A percentile compares a stretch with the other conserved stretches of the same genome.
phyloP scores from a whole-genome alignment of 1,140 invertebrate genomes.

The Drosophila setifemur region DNA sequence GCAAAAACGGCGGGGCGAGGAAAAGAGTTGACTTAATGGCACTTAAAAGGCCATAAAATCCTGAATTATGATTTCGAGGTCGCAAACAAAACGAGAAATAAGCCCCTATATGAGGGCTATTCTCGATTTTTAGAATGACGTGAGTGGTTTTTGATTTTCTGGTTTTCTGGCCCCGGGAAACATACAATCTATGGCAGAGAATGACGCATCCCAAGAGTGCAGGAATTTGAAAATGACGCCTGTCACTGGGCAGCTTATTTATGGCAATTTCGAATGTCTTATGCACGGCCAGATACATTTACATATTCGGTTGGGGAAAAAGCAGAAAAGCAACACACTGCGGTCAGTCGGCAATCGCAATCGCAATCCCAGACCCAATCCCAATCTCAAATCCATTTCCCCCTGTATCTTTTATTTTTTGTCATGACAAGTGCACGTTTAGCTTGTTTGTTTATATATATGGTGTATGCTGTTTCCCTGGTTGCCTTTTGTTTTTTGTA shows the following conservation, averaged over 20 bases:
- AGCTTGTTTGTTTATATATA: conserved; percentile 35
- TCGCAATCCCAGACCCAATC: conserved; percentile 19
- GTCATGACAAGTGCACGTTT: conserved; percentile 44
- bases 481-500: conserved; percentile 45
- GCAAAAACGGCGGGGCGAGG: conserved; percentile 9
- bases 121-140: conserved; percentile 35
- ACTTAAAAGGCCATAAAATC: conserved; percentile 63
- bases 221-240: conserved; percentile 63
- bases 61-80: conserved; percentile 75
- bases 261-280: conserved; percentile 44
- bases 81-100: conserved; percentile 22
- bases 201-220: conserved; percentile 54
- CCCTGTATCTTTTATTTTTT: conserved; percentile 7
- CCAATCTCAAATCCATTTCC: conserved; percentile 22
- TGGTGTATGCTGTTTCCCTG: conserved; percentile 7
- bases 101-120: conserved; percentile 28
- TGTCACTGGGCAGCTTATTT: conserved; percentile 66
- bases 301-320: conserved; percentile 66
- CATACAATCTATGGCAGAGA: conserved; percentile 23
- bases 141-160: conserved; percentile 5
- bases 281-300: conserved; percentile 56
- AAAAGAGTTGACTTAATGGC: conserved; percentile 74
- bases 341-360: conserved; percentile 39
- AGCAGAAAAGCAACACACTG: conserved; percentile 19
- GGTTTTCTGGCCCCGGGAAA: conserved; percentile 5